Evolutionary conservation across 2,113 vertebrate genomes (phyloP).

Genomic region (Syrmaticus mikado): DNA sequence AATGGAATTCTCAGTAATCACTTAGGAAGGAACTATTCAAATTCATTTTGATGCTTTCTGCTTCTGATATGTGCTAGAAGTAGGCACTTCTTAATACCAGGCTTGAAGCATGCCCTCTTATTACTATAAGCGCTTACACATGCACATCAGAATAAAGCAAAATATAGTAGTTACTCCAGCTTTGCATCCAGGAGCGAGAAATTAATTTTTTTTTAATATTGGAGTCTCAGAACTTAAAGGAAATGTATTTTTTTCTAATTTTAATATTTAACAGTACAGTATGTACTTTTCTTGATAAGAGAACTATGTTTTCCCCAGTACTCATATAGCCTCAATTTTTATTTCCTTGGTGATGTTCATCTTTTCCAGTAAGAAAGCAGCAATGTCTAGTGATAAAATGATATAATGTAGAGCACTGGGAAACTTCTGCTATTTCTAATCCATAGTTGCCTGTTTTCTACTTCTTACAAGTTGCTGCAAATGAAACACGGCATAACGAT

Average conservation of each 20-base stretch:
- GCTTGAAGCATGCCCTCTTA: not conserved
- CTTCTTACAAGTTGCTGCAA: not conserved
- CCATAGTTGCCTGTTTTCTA: not conserved
- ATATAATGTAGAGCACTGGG: not conserved
- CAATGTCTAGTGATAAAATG: not conserved
- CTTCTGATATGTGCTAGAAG: not conserved
- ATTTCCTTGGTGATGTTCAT: not conserved
- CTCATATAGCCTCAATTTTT: not conserved
- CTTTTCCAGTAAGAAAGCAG: constrained; percentile 25
- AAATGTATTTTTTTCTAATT: not conserved
- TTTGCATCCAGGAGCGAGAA: constrained; percentile 3
- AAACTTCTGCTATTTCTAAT: not conserved
- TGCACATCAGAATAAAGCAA: constrained; percentile 2
- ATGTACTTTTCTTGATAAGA: not conserved
- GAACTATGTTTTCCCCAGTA: not conserved
- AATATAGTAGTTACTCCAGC: not conserved
- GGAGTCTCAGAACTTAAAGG: not conserved
- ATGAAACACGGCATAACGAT: not conserved
- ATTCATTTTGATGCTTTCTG: constrained; percentile 35
- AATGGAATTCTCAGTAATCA: not conserved
- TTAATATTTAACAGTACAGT: not conserved
- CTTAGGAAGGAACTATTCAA: constrained; percentile 22
- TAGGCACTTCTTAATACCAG: not conserved
- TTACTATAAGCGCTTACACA: not conserved
- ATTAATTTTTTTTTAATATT: constrained; percentile 11